A percentile compares a stretch with the other conserved stretches of the same genome.
Evolutionary conservation across 2,888 invertebrate species (phyloP).

Genomic region (Ophion costatus): DNA sequence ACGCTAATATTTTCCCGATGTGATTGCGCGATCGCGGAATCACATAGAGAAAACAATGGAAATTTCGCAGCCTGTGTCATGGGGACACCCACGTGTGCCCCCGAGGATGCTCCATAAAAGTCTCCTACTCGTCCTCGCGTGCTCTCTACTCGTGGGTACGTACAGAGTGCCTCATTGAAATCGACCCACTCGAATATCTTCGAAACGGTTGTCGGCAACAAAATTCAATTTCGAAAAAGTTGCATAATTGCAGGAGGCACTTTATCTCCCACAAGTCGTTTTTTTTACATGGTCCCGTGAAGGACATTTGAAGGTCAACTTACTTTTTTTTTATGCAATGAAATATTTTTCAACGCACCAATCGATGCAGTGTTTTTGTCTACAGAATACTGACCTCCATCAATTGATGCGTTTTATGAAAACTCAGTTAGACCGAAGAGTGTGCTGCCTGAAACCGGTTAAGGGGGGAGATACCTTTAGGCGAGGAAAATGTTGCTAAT

Average conservation of each 20-base stretch:
- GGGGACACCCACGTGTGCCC: slow-evolving; percentile 31
- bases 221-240: too few relatives aligned
- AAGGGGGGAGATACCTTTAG: too few relatives aligned
- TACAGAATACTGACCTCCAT: too few relatives aligned
- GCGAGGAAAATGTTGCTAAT: too few relatives aligned
- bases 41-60: slow-evolving; percentile 27
- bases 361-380: too few relatives aligned
- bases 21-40: slow-evolving; percentile 37
- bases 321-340: not conserved
- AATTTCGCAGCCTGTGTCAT: slow-evolving; percentile 41
- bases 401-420: too few relatives aligned
- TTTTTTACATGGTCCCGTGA: not conserved
- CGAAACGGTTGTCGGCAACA: not conserved
- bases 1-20: slow-evolving; percentile 18
- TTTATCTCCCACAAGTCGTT: too few relatives aligned
- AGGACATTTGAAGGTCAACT: not conserved
- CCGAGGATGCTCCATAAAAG: slow-evolving; percentile 30
- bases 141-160: not conserved
- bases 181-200: not conserved
- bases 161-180: not conserved
- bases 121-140: slow-evolving; percentile 23
- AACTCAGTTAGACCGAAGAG: too few relatives aligned
- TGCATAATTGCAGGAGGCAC: too few relatives aligned
- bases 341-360: too few relatives aligned
- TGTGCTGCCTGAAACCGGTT: too few relatives aligned